phyloP scores from a whole-genome alignment of 2,888 invertebrate species.

The Orthonychiurus folsomi region DNA sequence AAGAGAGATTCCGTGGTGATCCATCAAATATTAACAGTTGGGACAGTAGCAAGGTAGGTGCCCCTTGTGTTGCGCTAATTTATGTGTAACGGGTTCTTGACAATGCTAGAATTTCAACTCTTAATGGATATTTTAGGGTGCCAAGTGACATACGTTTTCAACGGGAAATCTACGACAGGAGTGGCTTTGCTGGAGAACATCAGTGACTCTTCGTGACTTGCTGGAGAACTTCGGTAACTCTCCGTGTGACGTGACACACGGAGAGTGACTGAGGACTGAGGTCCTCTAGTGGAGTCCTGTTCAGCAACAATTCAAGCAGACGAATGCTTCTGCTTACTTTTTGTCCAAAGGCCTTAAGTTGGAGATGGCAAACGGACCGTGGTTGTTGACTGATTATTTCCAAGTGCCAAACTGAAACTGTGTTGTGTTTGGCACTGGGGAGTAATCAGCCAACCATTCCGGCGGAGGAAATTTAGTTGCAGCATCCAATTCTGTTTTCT shows the following conservation, averaged over 20 bases:
- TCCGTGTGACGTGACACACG: too few species aligned
- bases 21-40: too few species aligned
- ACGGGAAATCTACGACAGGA: too few species aligned
- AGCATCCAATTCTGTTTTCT: too few species aligned
- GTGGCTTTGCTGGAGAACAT: too few species aligned
- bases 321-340: slow-evolving; percentile 3
- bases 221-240: too few species aligned
- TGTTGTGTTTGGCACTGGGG: slow-evolving; percentile 12
- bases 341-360: not conserved
- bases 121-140: not conserved
- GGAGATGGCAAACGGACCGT: slow-evolving; percentile 2
- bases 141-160: not conserved
- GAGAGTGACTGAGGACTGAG: not conserved
- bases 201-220: too few species aligned
- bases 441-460: slow-evolving; percentile 7
- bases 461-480: slow-evolving; percentile 18
- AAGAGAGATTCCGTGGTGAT: not conserved
- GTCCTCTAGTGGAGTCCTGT: not conserved
- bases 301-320: not conserved
- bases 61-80: too few species aligned
- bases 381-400: too few species aligned
- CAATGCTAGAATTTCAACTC: too few species aligned
- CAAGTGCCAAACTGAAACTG: too few species aligned
- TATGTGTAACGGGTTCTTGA: too few species aligned
- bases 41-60: not conserved